A percentile compares a stretch with the other conserved stretches of the same genome.
Conservation (phyloP, 2,888 invertebrate species). For the Drosophila cognata region DNA sequence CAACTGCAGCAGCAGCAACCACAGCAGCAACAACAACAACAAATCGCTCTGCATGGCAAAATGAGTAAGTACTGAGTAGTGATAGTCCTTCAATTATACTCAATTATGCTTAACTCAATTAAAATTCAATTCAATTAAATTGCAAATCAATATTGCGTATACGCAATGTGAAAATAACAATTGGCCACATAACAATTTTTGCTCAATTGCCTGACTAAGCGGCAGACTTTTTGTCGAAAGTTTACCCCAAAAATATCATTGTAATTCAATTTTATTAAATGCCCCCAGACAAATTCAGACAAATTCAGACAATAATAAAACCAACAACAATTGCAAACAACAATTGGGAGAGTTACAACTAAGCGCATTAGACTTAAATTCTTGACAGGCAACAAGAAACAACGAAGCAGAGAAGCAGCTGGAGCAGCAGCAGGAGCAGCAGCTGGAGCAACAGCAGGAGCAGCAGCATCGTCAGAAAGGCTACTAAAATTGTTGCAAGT, state of each 20-base stretch:
- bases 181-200: slow-evolving; percentile 9
- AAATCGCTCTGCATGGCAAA: slow-evolving; percentile 35
- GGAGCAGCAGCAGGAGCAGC: too few relatives aligned
- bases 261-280: slow-evolving; percentile 67
- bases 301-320: slow-evolving; percentile 19
- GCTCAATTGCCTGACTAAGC: slow-evolving; percentile 55
- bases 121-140: slow-evolving; percentile 49
- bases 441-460: slow-evolving; percentile 7
- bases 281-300: slow-evolving; percentile 17
- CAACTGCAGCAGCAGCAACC: slow-evolving; percentile 7
- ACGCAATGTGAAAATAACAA: slow-evolving; percentile 25
- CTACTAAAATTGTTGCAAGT: slow-evolving; percentile 50
- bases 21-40: slow-evolving; percentile 1
- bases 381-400: slow-evolving; percentile 47
- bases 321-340: slow-evolving; percentile 19
- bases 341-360: slow-evolving; percentile 39
- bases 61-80: slow-evolving; percentile 64
- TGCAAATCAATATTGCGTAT: slow-evolving; percentile 49
- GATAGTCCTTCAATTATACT: not conserved
- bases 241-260: slow-evolving; percentile 52
- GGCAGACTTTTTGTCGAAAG: slow-evolving; percentile 43
- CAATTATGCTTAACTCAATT: slow-evolving; percentile 51
- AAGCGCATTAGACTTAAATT: slow-evolving; percentile 73
- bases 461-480: slow-evolving; percentile 55
- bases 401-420: not conserved